Evolutionary conservation across 2,888 invertebrate genomes (phyloP).

Genomic region (Chirona hameri): DNA sequence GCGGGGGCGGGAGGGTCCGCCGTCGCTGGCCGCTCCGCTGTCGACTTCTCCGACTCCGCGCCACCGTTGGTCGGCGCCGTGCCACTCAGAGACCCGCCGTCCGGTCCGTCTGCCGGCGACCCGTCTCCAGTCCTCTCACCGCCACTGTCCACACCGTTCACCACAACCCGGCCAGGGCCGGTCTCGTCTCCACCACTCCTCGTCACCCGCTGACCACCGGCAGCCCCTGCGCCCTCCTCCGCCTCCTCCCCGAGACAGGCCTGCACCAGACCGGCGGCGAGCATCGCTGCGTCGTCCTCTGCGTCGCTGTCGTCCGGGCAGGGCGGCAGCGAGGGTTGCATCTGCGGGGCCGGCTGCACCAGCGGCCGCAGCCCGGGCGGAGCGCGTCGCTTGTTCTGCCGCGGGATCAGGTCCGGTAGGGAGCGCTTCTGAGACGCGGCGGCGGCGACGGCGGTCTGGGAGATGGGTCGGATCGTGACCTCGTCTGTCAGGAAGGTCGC

Average conservation of each 20-base stretch:
- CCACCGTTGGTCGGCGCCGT: background rate
- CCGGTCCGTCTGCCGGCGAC: background rate
- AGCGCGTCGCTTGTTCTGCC: background rate
- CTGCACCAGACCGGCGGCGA: constrained; percentile 9
- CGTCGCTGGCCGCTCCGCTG: background rate
- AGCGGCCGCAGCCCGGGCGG: background rate
- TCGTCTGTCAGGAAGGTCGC: background rate
- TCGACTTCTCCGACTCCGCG: background rate
- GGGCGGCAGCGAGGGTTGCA: constrained; percentile 2
- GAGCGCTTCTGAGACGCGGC: background rate
- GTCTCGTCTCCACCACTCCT: background rate
- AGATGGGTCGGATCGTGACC: background rate
- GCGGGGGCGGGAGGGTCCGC: background rate
- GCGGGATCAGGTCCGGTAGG: constrained; percentile 12
- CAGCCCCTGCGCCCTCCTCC: background rate
- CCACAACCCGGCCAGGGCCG: background rate
- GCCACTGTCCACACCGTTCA: background rate
- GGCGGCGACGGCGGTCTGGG: background rate
- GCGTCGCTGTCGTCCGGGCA: background rate
- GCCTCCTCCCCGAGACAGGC: background rate
- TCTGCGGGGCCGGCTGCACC: background rate
- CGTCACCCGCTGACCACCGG: background rate
- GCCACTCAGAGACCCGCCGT: too few species aligned
- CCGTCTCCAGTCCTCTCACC: background rate
- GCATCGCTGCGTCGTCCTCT: background rate